Evolutionary conservation across 2,797 vertebrate genomes (phyloP).

Genomic region (Pagetopsis macropterus): DNA sequence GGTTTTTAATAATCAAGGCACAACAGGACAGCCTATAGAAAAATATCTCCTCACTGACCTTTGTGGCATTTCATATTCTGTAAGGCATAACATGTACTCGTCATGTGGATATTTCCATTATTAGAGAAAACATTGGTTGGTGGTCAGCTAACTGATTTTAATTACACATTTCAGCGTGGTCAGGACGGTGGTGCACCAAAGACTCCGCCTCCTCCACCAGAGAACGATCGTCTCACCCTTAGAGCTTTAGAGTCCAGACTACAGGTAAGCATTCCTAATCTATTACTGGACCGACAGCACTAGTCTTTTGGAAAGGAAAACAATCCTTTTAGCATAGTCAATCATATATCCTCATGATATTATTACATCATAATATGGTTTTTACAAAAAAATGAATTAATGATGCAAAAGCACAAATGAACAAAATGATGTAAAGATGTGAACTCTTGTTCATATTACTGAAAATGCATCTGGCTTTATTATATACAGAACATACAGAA

Average conservation of each 20-base stretch:
- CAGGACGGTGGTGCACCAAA: constrained; percentile 51
- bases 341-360: not conserved
- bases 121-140: not conserved
- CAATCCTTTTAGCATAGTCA: not conserved
- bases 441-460: not conserved
- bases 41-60: constrained; percentile 90
- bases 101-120: not conserved
- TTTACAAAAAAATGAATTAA: not conserved
- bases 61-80: constrained; percentile 83
- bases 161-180: constrained; percentile 72
- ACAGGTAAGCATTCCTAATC: constrained; percentile 80
- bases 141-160: not conserved
- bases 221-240: constrained; percentile 84
- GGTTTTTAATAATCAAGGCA: constrained; percentile 79
- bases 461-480: not conserved
- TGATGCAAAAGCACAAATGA: not conserved
- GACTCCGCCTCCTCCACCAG: constrained; percentile 69
- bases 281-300: not conserved
- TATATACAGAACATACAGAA: not conserved
- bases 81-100: constrained; percentile 77
- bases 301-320: not conserved
- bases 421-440: not conserved
- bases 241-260: constrained; percentile 90
- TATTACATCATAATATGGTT: accelerated
- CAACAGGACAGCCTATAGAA: constrained; percentile 60